phyloP scores from a whole-genome alignment of 2,113 vertebrate genomes.

The Rhinoptilus africanus region DNA sequence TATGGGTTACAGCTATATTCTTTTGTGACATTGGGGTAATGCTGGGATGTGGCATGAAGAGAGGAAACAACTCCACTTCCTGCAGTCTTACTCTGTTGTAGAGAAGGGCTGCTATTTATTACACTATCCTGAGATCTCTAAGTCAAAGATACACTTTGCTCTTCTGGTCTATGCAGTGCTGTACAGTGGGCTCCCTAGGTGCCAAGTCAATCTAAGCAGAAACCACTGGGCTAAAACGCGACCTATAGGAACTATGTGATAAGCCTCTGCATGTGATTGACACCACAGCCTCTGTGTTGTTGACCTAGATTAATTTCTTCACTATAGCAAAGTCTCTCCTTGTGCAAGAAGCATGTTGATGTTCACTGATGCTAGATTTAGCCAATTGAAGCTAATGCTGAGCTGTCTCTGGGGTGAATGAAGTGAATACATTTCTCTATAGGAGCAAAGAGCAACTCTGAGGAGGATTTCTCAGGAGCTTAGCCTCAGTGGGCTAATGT shows the following conservation, averaged over 20 bases:
- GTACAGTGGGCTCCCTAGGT: background rate
- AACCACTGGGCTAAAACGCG: background rate
- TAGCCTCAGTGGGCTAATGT: background rate
- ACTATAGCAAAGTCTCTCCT: background rate
- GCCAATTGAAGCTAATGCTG: background rate
- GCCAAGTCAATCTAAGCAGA: background rate
- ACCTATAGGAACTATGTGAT: accelerated
- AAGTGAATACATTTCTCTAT: background rate
- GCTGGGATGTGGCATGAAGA: background rate
- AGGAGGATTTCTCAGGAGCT: background rate
- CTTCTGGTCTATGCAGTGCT: background rate
- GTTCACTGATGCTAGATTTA: background rate
- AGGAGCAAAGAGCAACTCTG: background rate
- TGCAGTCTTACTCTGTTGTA: background rate
- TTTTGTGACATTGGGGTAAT: background rate
- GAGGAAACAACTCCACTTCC: background rate
- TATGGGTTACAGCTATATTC: background rate
- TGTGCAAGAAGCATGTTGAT: background rate
- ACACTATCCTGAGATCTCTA: background rate
- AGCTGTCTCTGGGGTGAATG: background rate
- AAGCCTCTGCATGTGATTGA: background rate
- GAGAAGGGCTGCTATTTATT: background rate
- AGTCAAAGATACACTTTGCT: background rate
- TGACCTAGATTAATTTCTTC: background rate
- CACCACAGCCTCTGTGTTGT: background rate